These are phyloP conservation scores for Gari tellinella DNA, from an alignment of 2,888 invertebrate species.

Conservation along the genomic window DNA sequence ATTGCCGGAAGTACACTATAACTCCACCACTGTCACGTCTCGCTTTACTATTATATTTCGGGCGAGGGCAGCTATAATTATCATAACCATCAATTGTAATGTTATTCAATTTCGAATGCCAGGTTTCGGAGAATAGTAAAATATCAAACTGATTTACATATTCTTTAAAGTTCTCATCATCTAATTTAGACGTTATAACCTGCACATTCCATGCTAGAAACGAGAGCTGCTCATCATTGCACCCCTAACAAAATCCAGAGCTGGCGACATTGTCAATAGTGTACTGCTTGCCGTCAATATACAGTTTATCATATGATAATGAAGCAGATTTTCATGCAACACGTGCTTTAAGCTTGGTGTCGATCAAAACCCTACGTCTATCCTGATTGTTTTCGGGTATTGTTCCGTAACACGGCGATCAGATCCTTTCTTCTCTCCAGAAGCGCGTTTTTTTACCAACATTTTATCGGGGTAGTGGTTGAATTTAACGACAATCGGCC, in stretches of 20 bases:
- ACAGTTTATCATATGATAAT: slow-evolving; percentile 15
- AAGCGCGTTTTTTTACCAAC: slow-evolving; percentile 2
- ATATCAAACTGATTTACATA: too few relatives aligned
- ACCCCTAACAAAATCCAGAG: too few relatives aligned
- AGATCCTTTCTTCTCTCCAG: neutral
- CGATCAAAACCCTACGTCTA: neutral
- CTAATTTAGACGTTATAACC: neutral
- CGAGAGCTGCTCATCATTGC: too few relatives aligned
- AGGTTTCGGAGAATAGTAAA: too few relatives aligned
- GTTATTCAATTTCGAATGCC: too few relatives aligned
- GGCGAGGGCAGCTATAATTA: too few relatives aligned
- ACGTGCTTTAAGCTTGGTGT: neutral
- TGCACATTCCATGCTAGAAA: slow-evolving; percentile 2
- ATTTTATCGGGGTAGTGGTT: slow-evolving; percentile 9
- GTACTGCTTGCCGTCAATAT: slow-evolving; percentile 7
- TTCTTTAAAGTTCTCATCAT: too few relatives aligned
- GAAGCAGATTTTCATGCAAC: neutral
- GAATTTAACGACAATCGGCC: slow-evolving; percentile 6
- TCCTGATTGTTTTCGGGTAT: neutral
- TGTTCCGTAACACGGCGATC: slow-evolving; percentile 1
- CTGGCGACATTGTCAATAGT: too few relatives aligned
- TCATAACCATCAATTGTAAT: too few relatives aligned
- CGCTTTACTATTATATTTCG: too few relatives aligned
- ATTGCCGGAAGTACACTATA: too few relatives aligned
- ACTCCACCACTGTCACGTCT: too few relatives aligned